phyloP scores from a whole-genome alignment of 2,888 invertebrate genomes.

The Drepanosiphum platanoidis region DNA sequence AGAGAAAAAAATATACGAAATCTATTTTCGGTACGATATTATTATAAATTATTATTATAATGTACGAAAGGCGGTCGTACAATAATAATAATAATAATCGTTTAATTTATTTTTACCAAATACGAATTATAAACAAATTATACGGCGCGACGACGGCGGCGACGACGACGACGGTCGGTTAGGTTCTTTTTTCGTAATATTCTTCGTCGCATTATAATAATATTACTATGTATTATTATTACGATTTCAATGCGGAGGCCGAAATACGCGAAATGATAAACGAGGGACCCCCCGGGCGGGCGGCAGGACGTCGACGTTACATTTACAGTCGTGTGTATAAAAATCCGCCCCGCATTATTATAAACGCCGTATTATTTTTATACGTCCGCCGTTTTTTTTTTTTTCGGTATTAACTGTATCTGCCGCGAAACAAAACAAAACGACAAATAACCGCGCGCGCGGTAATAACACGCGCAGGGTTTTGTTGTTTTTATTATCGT shows the following conservation, averaged over 20 bases:
- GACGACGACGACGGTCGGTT: background rate
- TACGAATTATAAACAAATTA: conserved; percentile 13
- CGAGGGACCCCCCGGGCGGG: no score
- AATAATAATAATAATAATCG: no score
- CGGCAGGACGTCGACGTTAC: conserved; percentile 30
- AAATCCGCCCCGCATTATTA: conserved; percentile 34
- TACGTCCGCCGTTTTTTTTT: background rate
- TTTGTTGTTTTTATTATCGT: background rate
- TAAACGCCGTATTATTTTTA: background rate
- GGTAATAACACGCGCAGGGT: background rate
- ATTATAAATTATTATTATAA: no score
- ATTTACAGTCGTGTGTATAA: conserved; percentile 27
- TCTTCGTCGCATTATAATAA: conserved; percentile 27
- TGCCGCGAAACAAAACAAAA: background rate
- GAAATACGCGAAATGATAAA: conserved; percentile 41
- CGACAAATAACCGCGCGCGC: background rate
- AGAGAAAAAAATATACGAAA: background rate
- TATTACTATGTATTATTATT: background rate
- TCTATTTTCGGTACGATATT: background rate
- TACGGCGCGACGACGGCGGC: no score
- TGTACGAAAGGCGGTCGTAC: no score
- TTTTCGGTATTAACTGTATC: conserved; percentile 28
- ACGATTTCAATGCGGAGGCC: background rate
- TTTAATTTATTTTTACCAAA: conserved; percentile 23
- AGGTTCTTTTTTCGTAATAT: conserved; percentile 17